These are phyloP conservation scores for Vanessa atalanta DNA, from an alignment of 1,140 invertebrate genomes.

Conservation along the genomic window DNA sequence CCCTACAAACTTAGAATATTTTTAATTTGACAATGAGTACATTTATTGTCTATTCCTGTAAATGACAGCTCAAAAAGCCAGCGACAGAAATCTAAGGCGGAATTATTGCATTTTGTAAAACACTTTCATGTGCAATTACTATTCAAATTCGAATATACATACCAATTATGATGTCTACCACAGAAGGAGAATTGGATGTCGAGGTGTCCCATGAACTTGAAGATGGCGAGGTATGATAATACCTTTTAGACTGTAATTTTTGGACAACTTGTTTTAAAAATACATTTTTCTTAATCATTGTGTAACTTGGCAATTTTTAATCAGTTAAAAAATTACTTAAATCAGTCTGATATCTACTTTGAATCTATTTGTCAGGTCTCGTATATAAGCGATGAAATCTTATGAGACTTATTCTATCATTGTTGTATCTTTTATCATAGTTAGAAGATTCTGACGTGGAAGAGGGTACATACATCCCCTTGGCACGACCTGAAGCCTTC, in stretches of 20 bases:
- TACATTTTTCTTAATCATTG: conserved; percentile 13
- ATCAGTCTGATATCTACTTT: neutral
- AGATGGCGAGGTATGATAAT: conserved; percentile 69
- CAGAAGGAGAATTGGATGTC: conserved; percentile 74
- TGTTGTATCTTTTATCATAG: conserved; percentile 48
- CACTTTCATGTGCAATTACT: conserved; percentile 66
- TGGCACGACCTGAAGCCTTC: conserved; percentile 68
- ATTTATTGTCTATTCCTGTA: conserved; percentile 14
- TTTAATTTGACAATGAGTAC: conserved; percentile 6
- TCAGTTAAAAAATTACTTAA: neutral
- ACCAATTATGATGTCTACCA: conserved; percentile 71
- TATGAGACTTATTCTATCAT: neutral
- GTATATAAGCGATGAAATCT: neutral
- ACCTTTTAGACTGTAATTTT: conserved; percentile 14
- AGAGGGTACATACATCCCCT: conserved; percentile 70
- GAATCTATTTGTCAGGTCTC: neutral
- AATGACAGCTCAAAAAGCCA: conserved; percentile 36
- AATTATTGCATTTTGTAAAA: conserved; percentile 57
- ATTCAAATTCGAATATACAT: conserved; percentile 43
- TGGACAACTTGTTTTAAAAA: conserved; percentile 17
- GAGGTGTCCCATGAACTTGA: conserved; percentile 68
- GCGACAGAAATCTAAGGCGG: conserved; percentile 58
- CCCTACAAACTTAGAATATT: too few relatives aligned
- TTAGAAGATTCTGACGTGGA: conserved; percentile 76
- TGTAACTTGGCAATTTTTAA: conserved; percentile 1